These are phyloP conservation scores for Siderastrea siderea DNA, from an alignment of 92 coral and sea anemone species.

Conservation along the genomic window DNA sequence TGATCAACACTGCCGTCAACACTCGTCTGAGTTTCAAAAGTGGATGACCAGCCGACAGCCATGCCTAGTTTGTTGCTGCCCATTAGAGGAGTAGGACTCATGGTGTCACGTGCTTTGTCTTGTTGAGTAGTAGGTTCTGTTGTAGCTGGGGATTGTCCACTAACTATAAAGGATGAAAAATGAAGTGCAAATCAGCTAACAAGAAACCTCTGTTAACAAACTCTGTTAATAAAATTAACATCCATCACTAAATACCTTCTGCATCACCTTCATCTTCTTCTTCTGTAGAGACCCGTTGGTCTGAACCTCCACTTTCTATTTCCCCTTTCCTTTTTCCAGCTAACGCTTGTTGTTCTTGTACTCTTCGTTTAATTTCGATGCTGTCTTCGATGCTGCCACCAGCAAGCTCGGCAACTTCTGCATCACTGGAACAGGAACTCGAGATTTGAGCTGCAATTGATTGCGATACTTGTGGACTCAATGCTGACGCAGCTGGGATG, in stretches of 20 bases:
- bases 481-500: conserved; percentile 26
- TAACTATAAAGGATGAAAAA: background rate
- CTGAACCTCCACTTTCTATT: background rate
- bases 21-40: conserved; percentile 81
- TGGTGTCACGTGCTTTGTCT: conserved; percentile 33
- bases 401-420: conserved; percentile 71
- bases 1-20: conserved; percentile 11
- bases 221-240: background rate
- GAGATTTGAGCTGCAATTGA: conserved; percentile 3
- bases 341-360: background rate
- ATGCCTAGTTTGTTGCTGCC: conserved; percentile 96
- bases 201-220: background rate
- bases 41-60: conserved; percentile 95
- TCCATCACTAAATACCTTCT: background rate
- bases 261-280: background rate
- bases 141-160: background rate
- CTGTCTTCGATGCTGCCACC: conserved; percentile 72
- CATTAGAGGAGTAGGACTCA: conserved; percentile 80
- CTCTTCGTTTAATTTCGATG: conserved; percentile 21
- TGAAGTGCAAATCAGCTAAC: too few species aligned
- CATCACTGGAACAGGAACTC: conserved; percentile 40
- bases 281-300: background rate
- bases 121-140: conserved; percentile 16
- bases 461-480: conserved; percentile 4
- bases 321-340: background rate